Base-by-base conservation (phyloP, 1,140 invertebrate genomes). In the Ceratosolen fusciceps region DNA sequence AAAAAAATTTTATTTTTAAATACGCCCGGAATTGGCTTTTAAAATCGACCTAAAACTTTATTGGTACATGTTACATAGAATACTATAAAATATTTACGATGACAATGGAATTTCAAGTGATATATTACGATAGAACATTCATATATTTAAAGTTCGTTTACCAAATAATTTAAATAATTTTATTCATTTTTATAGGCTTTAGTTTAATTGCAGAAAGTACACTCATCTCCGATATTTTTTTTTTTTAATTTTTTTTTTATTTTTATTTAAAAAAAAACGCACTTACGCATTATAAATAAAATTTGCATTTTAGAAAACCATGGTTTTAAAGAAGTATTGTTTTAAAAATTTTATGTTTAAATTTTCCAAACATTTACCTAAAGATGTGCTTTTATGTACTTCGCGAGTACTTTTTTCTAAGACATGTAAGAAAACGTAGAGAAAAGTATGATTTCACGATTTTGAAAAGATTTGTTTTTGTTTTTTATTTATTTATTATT, bases 1-100 rank as follows among this genome's bases (percentile, higher is more conserved):
- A 52, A 70, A 74, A 52, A 76, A 80, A 76, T 80, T 76, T 80
- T 80, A 80, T 80, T 80, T 78, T 76, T 80, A 34, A 80, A 76
- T 72, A 72, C 54, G 52, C 21, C 24, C 14, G n/a, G 34, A 9
- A 78, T 39, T 74, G 16, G 43, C 31, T 77, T 77, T 47, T 49
- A 60, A 68, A 58, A 10, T 77, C 14, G 1, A 70, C 47, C n/a
- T 10, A 70, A 77, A 77, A 52, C 54, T 56, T 52, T 77, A 71
- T 71, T 39, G 14, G 34, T 31, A 43, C n/a, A 7, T 60, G 21
- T 0, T 58, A 21, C 10, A n/a, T n/a, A 70, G 34, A 26, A 26
- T 34, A 67, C 29, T 52, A 29, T 56, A 37, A 43, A 47, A n/a
- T 62, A 56, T 54, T 29, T 72, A 43, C 43, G 12, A 58, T 14